Base-by-base conservation (phyloP, 1,140 invertebrate species). In the Monochamus saltuarius region DNA sequence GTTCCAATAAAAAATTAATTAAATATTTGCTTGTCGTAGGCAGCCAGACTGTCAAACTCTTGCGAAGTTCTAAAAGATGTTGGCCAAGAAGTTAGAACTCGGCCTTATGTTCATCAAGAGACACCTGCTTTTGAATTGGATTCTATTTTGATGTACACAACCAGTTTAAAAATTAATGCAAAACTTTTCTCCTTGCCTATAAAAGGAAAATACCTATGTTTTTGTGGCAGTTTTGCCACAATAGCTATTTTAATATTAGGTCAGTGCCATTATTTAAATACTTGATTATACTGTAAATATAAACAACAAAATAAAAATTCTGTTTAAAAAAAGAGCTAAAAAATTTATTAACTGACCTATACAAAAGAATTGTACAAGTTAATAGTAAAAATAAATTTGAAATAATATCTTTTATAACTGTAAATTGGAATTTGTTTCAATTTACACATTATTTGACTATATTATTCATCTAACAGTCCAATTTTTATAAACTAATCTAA, bases 21-120 rank as follows among this genome's bases (percentile, higher is more conserved):
- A 2, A 49, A 11, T 49, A 49, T 17, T 49, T 49, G 46, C 1
- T 29, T 56, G 69, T 81, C 76, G 67, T 75, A 92, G 87, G 91
- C 90, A 22, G 88, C 90, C 10, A 80, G 90, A 42, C 81, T 94
- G 68, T 89, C 89, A 1, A 84, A 83, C n/a, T 84, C 86, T 7
- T 91, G 89, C 68, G 81, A 83, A 9, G 83, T 81, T 67, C 84
- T 89, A 14, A 83, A 85, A 75, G 81, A 78, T 42, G 83, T 89
- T 59, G 90, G 89, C 0, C 89, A 91, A 69, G 87, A 91, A 75
- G 82, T 91, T 45, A 80, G 88, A 36, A 83, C 85, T n/a, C 79
- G 89, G 19, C 89, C 89, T 1, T 91, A 89, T 72, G 85, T 89
- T 1, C 89, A 91, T 79, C 87, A 89, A 75, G 83, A 85, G 63